Evolutionary conservation across 2,888 invertebrate species (phyloP), one percentile per base, ranked within the genome.

Genomic region (Dromius quadrimaculatus): DNA sequence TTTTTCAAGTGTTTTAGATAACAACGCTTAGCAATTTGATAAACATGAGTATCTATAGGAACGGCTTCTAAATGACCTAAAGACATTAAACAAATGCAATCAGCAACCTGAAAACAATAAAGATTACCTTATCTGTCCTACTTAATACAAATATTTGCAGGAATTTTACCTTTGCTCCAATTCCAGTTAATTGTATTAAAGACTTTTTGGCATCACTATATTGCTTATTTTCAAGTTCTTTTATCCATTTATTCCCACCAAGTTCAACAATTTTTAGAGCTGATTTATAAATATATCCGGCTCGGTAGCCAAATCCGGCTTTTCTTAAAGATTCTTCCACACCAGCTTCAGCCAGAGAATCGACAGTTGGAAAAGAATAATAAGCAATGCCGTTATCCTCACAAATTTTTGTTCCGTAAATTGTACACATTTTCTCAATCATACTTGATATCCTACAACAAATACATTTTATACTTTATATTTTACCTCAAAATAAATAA

Each of bases 71-170:
- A 82, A 79, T 98, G 94, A 69, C 92, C 91, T 61, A 99, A 81
- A 0, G 97, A 96, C 98, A 99, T 98, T 15, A 99, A 86, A 79
- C 95, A 96, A 76, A 99, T 93, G 82, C 98, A 99, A 83, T 99
- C 98, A 0, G 98, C 97, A 13, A 99, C 95, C 93, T 94, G 20
- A 61, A 11, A 54, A n/a, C 23, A 38, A 45, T 45, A 32, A 32
- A 32, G 5, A 32, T 32, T 32, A 32, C 32, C 5, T n/a, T n/a
- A n/a, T n/a, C n/a, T n/a, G 32, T 32, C 9, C 9, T 32, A 32
- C 9, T 6, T 6, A 9, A 6, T 32, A 32, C 5, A 32, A 32
- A 45, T 45, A 5, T 6, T 19, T 45, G 8, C 15, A 45, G 45
- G 2, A n/a, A 38, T 3, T 71, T 74, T 75, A 93, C 96, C 89